These are phyloP conservation scores for Heliconius ismenius DNA, from an alignment of 2,888 invertebrate genomes.

Conservation along the genomic window DNA sequence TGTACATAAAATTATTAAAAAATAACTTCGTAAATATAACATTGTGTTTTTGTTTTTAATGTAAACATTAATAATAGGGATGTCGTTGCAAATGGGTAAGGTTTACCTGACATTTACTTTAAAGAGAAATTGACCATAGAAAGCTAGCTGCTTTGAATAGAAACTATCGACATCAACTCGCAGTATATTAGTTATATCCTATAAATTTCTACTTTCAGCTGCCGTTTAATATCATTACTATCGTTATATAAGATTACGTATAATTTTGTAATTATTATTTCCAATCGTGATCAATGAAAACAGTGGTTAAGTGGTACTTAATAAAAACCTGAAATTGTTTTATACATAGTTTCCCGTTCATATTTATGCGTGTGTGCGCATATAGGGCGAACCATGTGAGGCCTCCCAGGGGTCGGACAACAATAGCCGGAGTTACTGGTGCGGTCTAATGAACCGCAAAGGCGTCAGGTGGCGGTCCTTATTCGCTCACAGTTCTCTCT, in stretches of 20 bases:
- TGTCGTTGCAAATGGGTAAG: conserved; percentile 39
- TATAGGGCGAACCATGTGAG: conserved; percentile 66
- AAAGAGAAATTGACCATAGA: conserved; percentile 67
- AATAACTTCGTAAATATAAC: background rate
- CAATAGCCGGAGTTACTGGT: conserved; percentile 77
- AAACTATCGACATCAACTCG: conserved; percentile 68
- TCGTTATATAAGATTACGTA: conserved; percentile 26
- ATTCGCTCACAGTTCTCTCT: conserved; percentile 59
- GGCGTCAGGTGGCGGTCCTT: conserved; percentile 55
- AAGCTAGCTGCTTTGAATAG: conserved; percentile 74
- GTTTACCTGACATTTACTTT: conserved; percentile 54
- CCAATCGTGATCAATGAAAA: conserved; percentile 19
- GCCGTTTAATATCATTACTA: conserved; percentile 37
- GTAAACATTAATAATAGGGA: conserved; percentile 41
- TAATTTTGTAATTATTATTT: conserved; percentile 10
- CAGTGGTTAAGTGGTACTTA: conserved; percentile 23
- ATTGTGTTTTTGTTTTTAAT: background rate
- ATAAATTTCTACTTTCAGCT: conserved; percentile 65
- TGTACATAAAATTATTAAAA: no score
- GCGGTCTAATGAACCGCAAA: conserved; percentile 74
- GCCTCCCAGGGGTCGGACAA: conserved; percentile 74
- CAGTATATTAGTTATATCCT: conserved; percentile 62
- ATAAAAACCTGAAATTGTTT: conserved; percentile 27
- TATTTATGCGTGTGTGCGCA: conserved; percentile 66
- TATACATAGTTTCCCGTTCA: conserved; percentile 34